phyloP scores from a whole-genome alignment of 2,113 vertebrate genomes.

The Nothocercus julius region DNA sequence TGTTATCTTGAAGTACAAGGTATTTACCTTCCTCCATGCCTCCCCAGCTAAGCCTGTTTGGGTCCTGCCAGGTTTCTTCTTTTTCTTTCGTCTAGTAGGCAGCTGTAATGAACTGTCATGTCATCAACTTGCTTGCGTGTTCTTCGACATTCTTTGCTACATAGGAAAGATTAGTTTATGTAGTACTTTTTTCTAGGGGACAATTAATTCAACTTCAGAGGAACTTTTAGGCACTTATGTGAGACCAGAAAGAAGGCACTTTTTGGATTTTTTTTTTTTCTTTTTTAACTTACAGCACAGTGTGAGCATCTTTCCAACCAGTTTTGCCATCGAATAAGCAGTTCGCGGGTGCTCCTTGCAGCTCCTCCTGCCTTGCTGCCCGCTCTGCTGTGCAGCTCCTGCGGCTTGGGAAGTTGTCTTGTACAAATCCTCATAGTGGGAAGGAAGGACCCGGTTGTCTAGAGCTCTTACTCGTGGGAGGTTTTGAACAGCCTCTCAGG shows the following conservation, averaged over 20 bases:
- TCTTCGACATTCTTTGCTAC: neutral
- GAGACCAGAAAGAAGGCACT: neutral
- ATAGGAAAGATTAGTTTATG: neutral
- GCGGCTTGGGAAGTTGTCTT: neutral
- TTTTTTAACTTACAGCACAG: neutral
- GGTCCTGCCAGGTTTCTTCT: neutral
- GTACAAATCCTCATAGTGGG: neutral
- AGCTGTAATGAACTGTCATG: neutral
- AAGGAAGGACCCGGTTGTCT: rapidly evolving
- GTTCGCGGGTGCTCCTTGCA: neutral
- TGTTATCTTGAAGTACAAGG: neutral
- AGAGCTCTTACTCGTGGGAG: neutral
- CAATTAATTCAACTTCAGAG: neutral
- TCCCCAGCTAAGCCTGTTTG: neutral
- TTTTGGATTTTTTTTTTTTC: neutral
- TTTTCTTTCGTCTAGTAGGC: neutral
- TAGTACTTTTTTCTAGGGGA: neutral
- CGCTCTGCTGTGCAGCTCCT: neutral
- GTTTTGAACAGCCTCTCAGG: neutral
- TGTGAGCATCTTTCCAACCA: neutral
- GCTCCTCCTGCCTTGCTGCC: neutral
- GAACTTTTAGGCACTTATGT: neutral
- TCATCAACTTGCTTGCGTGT: neutral
- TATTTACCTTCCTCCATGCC: neutral
- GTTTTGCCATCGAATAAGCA: neutral